Evolutionary conservation across 2,888 invertebrate species (phyloP).

Genomic region (Lasioglossum oenotherae): DNA sequence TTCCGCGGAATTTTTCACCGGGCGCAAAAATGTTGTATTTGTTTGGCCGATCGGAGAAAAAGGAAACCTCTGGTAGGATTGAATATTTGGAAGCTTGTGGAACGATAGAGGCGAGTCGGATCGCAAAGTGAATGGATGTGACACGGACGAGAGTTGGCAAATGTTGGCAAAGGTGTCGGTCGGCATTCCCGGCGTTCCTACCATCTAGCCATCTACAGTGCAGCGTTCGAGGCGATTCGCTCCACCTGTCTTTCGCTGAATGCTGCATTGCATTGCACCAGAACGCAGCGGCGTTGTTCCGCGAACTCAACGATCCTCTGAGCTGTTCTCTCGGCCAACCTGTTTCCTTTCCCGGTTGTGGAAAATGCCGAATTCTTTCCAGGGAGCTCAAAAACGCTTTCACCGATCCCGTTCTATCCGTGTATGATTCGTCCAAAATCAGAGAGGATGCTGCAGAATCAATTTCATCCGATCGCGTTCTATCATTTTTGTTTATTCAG

Average conservation of each 20-base stretch:
- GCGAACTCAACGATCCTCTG: slow-evolving; percentile 39
- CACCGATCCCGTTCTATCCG: background rate
- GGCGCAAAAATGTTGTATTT: background rate
- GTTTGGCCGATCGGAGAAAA: background rate
- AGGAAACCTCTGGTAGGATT: slow-evolving; percentile 4
- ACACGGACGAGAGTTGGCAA: slow-evolving; percentile 59
- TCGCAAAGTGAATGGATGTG: slow-evolving; percentile 63
- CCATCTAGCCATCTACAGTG: slow-evolving; percentile 55
- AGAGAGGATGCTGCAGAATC: no score
- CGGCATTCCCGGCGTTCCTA: slow-evolving; percentile 67
- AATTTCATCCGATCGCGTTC: no score
- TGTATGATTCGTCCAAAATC: background rate
- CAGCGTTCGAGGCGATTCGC: slow-evolving; percentile 57
- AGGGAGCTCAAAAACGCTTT: background rate
- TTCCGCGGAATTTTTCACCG: background rate
- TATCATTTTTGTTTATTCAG: no score
- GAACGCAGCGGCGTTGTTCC: slow-evolving; percentile 47
- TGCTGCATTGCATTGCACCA: slow-evolving; percentile 52
- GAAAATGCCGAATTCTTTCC: background rate
- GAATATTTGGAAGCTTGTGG: slow-evolving; percentile 59
- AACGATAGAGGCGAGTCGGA: slow-evolving; percentile 34
- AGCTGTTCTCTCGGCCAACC: background rate
- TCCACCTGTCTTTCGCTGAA: slow-evolving; percentile 66
- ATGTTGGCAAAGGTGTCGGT: slow-evolving; percentile 68
- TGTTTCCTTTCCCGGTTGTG: background rate